These are phyloP conservation scores for Drosophila melanocephala DNA, from an alignment of 2,888 invertebrate species.

Conservation along the genomic window DNA sequence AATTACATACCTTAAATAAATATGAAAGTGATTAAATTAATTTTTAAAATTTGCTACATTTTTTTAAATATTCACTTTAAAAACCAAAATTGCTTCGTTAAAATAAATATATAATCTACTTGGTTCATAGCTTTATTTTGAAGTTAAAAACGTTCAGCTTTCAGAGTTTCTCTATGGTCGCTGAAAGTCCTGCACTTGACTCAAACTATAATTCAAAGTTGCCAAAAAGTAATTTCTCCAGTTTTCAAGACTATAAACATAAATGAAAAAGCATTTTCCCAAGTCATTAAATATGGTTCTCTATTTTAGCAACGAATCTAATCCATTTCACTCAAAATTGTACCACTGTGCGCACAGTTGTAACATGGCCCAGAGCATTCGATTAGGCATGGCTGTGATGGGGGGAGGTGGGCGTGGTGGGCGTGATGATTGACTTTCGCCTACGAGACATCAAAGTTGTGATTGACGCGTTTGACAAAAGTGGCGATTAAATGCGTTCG, in stretches of 20 bases:
- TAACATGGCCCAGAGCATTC: conserved; percentile 14
- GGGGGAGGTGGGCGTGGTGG: conserved; percentile 20
- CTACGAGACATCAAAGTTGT: conserved; percentile 47
- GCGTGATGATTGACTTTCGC: conserved; percentile 24
- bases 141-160: no score
- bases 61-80: no score
- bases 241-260: background rate
- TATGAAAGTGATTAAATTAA: background rate
- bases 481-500: conserved; percentile 69
- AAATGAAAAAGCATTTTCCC: background rate
- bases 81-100: no score
- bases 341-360: conserved; percentile 37
- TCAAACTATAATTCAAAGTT: background rate
- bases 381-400: conserved; percentile 15
- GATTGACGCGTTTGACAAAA: conserved; percentile 78
- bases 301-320: no score
- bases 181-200: background rate
- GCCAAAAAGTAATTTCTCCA: background rate
- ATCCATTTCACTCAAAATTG: background rate
- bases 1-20: background rate
- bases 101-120: no score
- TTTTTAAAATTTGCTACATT: no score
- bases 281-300: background rate
- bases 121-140: no score
- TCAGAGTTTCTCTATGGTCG: no score